Conservation (phyloP, 2,797 vertebrate genomes). For the Mormyrops boulengeri region DNA sequence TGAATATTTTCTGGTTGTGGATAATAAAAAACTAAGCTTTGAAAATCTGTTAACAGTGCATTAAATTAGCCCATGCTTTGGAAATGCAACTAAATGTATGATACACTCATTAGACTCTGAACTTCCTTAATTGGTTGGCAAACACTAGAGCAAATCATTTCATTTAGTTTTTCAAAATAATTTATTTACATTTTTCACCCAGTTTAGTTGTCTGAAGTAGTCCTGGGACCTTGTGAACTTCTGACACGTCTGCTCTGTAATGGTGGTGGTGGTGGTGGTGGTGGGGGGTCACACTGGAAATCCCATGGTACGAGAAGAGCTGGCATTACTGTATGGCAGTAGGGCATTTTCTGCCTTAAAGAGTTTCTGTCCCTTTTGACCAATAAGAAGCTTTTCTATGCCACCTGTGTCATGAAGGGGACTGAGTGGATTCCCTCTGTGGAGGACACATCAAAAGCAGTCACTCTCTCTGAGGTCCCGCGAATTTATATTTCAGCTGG, state of each 20-base stretch:
- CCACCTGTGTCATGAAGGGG: background rate
- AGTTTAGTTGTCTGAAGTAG: background rate
- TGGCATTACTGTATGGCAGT: background rate
- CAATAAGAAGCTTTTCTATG: background rate
- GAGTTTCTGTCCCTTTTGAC: background rate
- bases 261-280: background rate
- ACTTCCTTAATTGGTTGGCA: background rate
- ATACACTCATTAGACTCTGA: background rate
- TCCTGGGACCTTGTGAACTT: background rate
- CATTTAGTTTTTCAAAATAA: background rate
- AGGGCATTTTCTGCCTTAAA: background rate
- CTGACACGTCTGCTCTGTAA: background rate
- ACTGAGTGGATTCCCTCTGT: background rate
- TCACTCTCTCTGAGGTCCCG: background rate
- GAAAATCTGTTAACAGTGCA: background rate
- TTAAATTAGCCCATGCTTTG: background rate
- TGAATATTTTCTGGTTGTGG: constrained; percentile 31
- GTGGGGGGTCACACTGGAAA: background rate
- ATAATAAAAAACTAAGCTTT: background rate
- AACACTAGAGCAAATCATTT: background rate
- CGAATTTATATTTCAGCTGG: background rate
- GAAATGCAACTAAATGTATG: background rate
- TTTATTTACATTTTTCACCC: background rate
- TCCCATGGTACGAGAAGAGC: background rate
- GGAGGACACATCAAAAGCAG: background rate